Base-by-base conservation (phyloP, 1,140 invertebrate genomes). In the Periplaneta americana region DNA sequence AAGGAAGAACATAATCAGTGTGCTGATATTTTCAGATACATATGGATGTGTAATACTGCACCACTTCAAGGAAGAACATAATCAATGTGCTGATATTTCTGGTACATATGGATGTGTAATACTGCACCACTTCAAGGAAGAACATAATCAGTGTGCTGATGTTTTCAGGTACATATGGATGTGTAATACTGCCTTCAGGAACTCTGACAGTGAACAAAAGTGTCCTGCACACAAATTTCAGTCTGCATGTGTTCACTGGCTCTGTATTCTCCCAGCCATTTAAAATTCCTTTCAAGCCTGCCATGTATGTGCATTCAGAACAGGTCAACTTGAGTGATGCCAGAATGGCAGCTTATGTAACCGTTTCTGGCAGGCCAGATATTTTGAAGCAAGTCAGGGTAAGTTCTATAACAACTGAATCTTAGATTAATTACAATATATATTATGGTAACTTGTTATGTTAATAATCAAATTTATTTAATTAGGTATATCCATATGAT, bases 151-250 rank as follows among this genome's bases (percentile, higher is more conserved):
- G n/a, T n/a, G n/a, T n/a, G n/a, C n/a, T n/a, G n/a, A n/a, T n/a
- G n/a, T n/a, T 84, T 85, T 32, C 78, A 89, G 88, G 88, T 15
- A 88, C 88, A 80, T 89, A 89, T 82, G 89, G 87, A 32, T 89
- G 89, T 48, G 88, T 89, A 48, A 85, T 89, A n/a, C 86, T 89
- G 76, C 87, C 89, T 35, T 80, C 80, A 35, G 80, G 80, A 11
- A 31, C 33, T 18, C 74, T 34, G 37, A 35, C 80, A 28, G 10
- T 35, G n/a, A 75, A 66, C 4, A 31, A 74, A 35, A 80, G 80
- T 57, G 33, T 34, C 1, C 15, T 80, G 66, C 34, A 80, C n/a
- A 80, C 80, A 22, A 80, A 80, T 37, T 35, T 80, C 31, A 80
- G 37, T 36, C 34, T 80, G 34, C 34, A n/a, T 34, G 80, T 80